Base-by-base conservation (phyloP, 2,888 invertebrate species). In the Trissolcus brochymenae region DNA sequence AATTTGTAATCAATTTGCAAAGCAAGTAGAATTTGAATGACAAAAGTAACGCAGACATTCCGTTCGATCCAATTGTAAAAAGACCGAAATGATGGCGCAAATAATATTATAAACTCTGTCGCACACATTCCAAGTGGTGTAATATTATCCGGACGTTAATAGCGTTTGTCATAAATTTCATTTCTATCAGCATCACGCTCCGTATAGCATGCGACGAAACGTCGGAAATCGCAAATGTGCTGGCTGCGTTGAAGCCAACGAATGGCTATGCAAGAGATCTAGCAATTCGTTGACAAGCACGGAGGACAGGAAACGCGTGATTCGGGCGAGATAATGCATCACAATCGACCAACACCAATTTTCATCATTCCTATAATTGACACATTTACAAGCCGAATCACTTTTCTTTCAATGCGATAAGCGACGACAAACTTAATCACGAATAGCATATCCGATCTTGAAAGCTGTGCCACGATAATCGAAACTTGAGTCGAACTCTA, bases 261-360 rank as follows among this genome's bases (percentile, higher is more conserved):
- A 76, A 76, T 61, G 57, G 60, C 60, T 76, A 65, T 61, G 70
- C 65, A 60, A 76, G 65, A 56, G 76, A 76, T 71, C 76, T 51
- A 76, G 61, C 66, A 67, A 71, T 68, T 61, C 71, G 71, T 76
- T 71, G 76, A 76, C 71, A 71, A 76, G 76, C 71, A 59, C 75
- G 57, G 19, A 57, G 35, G 62, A 68, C 74, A 67, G 76, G 71
- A 71, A 76, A 76, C 57, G 71, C 59, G 62, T 43, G 64, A 74
- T 57, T 56, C 25, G 67, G 54, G 19, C 68, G 54, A 62, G 67
- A 74, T 74, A 73, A 49, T 50, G 21, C 41, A 61, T 60, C 55
- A 55, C 60, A 60, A 66, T 51, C 35, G 65, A 60, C 53, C 40
- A 60, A 60, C 66, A 16, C 54, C 67, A 75, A 75, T 75, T 75